phyloP scores from a whole-genome alignment of 2,113 vertebrate species.

The Bubo bubo region DNA sequence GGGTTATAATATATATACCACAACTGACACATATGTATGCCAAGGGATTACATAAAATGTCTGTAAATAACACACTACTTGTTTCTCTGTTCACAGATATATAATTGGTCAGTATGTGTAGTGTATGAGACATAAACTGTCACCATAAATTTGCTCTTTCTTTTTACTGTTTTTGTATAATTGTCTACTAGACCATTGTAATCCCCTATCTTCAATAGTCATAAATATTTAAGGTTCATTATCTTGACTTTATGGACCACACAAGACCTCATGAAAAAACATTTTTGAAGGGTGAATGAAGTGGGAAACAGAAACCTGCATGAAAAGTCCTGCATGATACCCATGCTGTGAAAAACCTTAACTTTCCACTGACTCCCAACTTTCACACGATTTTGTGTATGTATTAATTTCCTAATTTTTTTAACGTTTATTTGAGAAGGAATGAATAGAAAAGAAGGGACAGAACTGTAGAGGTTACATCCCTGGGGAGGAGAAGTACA shows the following conservation, averaged over 20 bases:
- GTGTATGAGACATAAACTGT: fast-evolving
- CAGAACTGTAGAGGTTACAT: slow-evolving; percentile 31
- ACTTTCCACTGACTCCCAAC: background rate
- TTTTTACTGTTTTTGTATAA: background rate
- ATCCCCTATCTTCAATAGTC: background rate
- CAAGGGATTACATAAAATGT: background rate
- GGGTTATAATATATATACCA: fast-evolving
- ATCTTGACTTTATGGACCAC: background rate
- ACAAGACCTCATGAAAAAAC: fast-evolving
- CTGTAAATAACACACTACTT: background rate
- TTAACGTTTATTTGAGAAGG: background rate
- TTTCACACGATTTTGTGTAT: background rate
- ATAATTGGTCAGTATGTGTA: background rate
- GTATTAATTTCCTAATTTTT: background rate
- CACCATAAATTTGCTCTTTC: background rate
- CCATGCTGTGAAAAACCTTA: background rate
- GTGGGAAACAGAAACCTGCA: background rate
- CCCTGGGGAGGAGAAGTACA: slow-evolving; percentile 33
- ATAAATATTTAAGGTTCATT: background rate
- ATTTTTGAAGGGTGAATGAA: background rate
- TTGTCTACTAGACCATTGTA: background rate
- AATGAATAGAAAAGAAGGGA: slow-evolving; percentile 37
- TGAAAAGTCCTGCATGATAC: background rate
- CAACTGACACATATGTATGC: background rate
- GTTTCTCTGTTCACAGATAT: background rate